Evolutionary conservation across 1,140 invertebrate genomes (phyloP).

Genomic region (Micrasema longulum): DNA sequence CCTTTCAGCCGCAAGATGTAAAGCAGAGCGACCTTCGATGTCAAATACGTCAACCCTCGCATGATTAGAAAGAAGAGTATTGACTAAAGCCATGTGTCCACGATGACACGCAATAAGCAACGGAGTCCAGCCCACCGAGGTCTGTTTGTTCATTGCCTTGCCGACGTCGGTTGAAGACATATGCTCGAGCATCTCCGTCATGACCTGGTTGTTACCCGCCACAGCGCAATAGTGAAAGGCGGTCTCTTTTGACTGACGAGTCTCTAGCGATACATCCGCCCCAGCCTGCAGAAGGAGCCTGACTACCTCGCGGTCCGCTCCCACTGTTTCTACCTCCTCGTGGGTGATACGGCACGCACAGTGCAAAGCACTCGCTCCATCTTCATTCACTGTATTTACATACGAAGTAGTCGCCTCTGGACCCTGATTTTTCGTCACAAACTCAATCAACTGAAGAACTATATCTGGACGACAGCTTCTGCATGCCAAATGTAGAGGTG

Average conservation of each 20-base stretch:
- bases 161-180: conserved; percentile 90
- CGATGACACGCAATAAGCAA: conserved; percentile 90
- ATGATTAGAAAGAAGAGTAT: conserved; percentile 88
- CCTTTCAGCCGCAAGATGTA: conserved; percentile 95
- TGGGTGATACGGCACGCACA: conserved; percentile 86
- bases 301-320: conserved; percentile 92
- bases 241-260: conserved; percentile 90
- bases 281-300: conserved; percentile 89
- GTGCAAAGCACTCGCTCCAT: conserved; percentile 94
- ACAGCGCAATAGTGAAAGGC: conserved; percentile 95
- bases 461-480: conserved; percentile 87
- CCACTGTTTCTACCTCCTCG: conserved; percentile 77
- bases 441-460: conserved; percentile 85
- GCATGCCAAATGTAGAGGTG: conserved; percentile 91
- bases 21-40: conserved; percentile 91
- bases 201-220: conserved; percentile 94
- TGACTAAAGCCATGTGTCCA: conserved; percentile 86
- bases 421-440: conserved; percentile 82
- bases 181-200: conserved; percentile 92
- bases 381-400: conserved; percentile 86
- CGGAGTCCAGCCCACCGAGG: conserved; percentile 94
- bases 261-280: conserved; percentile 87
- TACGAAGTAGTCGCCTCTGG: conserved; percentile 78
- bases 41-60: conserved; percentile 99
- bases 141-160: conserved; percentile 93